phyloP scores from a whole-genome alignment of 1,140 invertebrate genomes.

The Drosophila grimshawi region DNA sequence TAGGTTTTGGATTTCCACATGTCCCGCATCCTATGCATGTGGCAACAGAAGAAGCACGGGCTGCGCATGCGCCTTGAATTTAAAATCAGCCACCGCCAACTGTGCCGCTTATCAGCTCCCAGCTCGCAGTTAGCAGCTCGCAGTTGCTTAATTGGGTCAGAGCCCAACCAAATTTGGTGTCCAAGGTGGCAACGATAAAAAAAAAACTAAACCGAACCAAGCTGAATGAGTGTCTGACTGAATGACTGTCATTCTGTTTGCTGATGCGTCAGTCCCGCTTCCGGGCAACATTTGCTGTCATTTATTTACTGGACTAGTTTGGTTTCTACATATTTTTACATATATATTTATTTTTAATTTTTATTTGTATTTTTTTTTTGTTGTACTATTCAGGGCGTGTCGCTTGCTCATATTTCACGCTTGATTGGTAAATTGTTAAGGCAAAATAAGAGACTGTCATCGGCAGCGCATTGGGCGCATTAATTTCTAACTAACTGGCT shows the following conservation, averaged over 20 bases:
- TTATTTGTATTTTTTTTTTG: not conserved
- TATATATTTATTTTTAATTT: not conserved
- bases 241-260: conserved; percentile 9
- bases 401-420: conserved; percentile 67
- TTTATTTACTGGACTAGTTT: conserved; percentile 25
- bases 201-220: not conserved
- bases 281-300: conserved; percentile 20
- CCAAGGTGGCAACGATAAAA: conserved; percentile 24
- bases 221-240: conserved; percentile 2
- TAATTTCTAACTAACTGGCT: conserved; percentile 28
- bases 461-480: conserved; percentile 12
- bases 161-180: conserved; percentile 5
- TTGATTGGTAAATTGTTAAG: conserved; percentile 47
- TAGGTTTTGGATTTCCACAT: conserved; percentile 73
- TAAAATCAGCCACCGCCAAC: conserved; percentile 5
- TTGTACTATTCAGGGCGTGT: conserved; percentile 2
- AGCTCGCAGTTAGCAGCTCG: not conserved
- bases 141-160: conserved; percentile 40
- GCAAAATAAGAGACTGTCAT: conserved; percentile 34
- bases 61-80: conserved; percentile 58
- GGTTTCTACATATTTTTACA: not conserved
- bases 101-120: conserved; percentile 18
- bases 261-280: conserved; percentile 29
- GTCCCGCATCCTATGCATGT: conserved; percentile 58
- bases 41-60: conserved; percentile 33